Evolutionary conservation across 2,888 invertebrate genomes (phyloP).

Genomic region (Nomada fucata): DNA sequence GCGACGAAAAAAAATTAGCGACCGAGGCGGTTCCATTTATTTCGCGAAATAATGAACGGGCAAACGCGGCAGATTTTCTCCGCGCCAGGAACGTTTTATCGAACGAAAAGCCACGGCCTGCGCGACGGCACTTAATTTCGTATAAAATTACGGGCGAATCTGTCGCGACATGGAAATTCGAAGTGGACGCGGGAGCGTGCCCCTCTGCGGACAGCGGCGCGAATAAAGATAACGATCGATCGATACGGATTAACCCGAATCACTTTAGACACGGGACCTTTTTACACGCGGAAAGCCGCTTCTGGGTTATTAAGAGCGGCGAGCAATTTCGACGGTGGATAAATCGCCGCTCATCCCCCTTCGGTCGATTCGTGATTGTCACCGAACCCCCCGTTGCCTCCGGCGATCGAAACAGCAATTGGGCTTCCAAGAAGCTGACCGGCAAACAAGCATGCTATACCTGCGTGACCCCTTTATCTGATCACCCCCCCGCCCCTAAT

Average conservation of each 20-base stretch:
- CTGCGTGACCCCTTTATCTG: constrained; percentile 52
- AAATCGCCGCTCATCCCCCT: constrained; percentile 39
- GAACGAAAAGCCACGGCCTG: background rate
- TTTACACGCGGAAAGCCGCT: constrained; percentile 33
- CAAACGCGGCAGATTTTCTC: background rate
- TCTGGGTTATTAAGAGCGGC: constrained; percentile 49
- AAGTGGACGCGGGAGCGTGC: background rate
- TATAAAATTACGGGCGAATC: background rate
- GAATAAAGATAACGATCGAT: constrained; percentile 32
- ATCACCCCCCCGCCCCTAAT: constrained; percentile 57
- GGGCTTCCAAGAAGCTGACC: constrained; percentile 49
- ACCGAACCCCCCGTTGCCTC: constrained; percentile 22
- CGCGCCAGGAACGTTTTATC: background rate
- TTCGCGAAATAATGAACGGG: constrained; percentile 6
- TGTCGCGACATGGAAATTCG: background rate
- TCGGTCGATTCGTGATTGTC: constrained; percentile 11
- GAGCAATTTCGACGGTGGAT: constrained; percentile 46
- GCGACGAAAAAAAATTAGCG: constrained; percentile 24
- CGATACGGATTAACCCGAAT: constrained; percentile 56
- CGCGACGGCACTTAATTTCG: background rate
- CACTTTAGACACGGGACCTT: constrained; percentile 26
- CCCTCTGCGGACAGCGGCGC: background rate
- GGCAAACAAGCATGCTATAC: constrained; percentile 45
- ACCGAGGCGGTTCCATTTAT: constrained; percentile 17
- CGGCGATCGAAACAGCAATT: constrained; percentile 12